phyloP scores from a whole-genome alignment of 2,113 vertebrate genomes.

The Charadrius vociferus region DNA sequence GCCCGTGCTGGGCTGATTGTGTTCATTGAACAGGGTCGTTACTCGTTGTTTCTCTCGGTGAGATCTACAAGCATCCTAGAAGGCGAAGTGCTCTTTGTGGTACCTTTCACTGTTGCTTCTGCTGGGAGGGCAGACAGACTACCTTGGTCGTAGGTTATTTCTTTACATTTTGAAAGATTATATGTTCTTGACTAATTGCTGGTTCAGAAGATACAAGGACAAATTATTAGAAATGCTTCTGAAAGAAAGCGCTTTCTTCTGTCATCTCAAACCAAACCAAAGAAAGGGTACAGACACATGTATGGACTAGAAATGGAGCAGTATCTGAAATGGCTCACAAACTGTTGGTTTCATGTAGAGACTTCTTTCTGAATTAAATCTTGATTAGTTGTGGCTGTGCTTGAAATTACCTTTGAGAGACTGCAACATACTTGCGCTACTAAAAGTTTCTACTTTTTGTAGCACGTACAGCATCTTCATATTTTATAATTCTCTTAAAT shows the following conservation, averaged over 20 bases:
- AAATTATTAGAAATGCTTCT: neutral
- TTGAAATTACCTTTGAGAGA: neutral
- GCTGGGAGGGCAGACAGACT: neutral
- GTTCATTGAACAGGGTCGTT: neutral
- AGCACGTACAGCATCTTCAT: neutral
- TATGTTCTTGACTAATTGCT: neutral
- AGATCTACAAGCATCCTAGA: neutral
- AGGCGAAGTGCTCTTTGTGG: neutral
- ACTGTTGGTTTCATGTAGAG: neutral
- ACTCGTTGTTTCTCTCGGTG: neutral
- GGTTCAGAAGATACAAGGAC: neutral
- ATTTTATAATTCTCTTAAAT: neutral
- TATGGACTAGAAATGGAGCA: rapidly evolving
- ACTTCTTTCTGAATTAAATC: neutral
- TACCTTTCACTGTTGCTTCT: neutral
- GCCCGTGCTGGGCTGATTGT: neutral
- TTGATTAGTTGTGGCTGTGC: neutral
- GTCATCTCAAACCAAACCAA: neutral
- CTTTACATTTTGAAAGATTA: neutral
- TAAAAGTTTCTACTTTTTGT: neutral
- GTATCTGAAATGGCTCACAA: neutral
- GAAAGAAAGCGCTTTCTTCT: neutral
- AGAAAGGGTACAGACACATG: neutral
- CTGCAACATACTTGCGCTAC: neutral
- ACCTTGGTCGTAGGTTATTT: neutral